phyloP scores from a whole-genome alignment of 2,888 invertebrate genomes.

The Siphlonurus alternatus region DNA sequence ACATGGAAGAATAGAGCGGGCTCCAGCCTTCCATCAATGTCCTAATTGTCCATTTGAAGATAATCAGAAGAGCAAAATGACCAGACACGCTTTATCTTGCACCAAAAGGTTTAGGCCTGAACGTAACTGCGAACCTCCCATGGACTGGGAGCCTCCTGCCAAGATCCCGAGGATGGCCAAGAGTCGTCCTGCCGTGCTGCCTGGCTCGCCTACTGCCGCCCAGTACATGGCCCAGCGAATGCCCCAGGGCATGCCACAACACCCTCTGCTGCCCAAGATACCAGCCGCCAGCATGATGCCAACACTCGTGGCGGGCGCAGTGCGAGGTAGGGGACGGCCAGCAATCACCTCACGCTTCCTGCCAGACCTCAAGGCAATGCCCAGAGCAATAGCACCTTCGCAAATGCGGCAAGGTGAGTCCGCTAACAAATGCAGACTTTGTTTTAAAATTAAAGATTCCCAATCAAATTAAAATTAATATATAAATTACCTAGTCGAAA shows the following conservation, averaged over 20 bases:
- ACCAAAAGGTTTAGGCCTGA: slow-evolving; percentile 79
- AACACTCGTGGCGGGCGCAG: slow-evolving; percentile 18
- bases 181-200: slow-evolving; percentile 20
- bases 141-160: slow-evolving; percentile 86
- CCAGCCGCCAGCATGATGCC: slow-evolving; percentile 20
- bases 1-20: slow-evolving; percentile 65
- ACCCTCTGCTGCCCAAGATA: slow-evolving; percentile 29
- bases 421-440: too few relatives aligned
- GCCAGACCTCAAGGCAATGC: slow-evolving; percentile 8
- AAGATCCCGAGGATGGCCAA: slow-evolving; percentile 64
- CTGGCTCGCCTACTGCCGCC: slow-evolving; percentile 14
- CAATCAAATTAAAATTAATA: slow-evolving; percentile 19
- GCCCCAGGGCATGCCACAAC: slow-evolving; percentile 19
- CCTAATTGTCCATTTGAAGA: slow-evolving; percentile 89
- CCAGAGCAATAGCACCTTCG: slow-evolving; percentile 12
- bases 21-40: slow-evolving; percentile 79
- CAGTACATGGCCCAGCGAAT: slow-evolving; percentile 16
- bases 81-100: slow-evolving; percentile 74
- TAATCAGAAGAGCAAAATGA: slow-evolving; percentile 79
- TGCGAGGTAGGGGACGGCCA: slow-evolving; percentile 28
- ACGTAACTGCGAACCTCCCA: slow-evolving; percentile 62
- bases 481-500: slow-evolving; percentile 17
- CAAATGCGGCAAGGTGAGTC: slow-evolving; percentile 11
- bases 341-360: slow-evolving; percentile 26
- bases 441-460: too few relatives aligned